Percentiles rank a stretch among this genome's conserved stretches.
phyloP scores from a whole-genome alignment of 2,113 vertebrate species.

The Python bivittatus region DNA sequence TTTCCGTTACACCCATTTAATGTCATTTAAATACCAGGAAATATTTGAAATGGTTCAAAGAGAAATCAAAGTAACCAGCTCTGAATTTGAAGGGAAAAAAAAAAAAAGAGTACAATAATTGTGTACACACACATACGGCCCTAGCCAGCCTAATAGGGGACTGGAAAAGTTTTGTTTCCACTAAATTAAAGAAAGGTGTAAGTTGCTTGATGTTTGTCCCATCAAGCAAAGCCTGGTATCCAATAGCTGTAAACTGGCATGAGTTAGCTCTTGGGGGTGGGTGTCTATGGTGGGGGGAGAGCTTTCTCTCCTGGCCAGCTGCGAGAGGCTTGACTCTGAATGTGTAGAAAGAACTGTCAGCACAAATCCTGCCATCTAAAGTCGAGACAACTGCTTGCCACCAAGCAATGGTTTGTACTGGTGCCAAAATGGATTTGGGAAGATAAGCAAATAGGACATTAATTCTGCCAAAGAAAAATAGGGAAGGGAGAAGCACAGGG shows the following conservation, averaged over 20 bases:
- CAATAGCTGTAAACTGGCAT: slow-evolving; percentile 40
- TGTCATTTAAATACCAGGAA: not conserved
- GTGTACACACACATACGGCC: not conserved
- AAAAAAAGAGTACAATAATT: not conserved
- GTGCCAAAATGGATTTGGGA: slow-evolving; percentile 76
- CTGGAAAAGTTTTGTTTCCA: slow-evolving; percentile 21
- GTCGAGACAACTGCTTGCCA: slow-evolving; percentile 75
- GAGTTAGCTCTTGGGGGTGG: slow-evolving; percentile 20
- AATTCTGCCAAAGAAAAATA: slow-evolving; percentile 66
- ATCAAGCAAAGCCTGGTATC: slow-evolving; percentile 52
- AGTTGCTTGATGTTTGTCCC: slow-evolving; percentile 20
- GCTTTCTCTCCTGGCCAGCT: slow-evolving; percentile 72
- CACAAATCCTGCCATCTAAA: slow-evolving; percentile 74
- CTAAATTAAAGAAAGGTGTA: slow-evolving; percentile 6
- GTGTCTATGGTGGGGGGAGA: slow-evolving; percentile 21
- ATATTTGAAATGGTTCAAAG: not conserved
- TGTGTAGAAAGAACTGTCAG: slow-evolving; percentile 76
- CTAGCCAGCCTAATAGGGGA: not conserved
- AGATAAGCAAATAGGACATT: slow-evolving; percentile 72
- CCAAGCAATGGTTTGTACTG: slow-evolving; percentile 66
- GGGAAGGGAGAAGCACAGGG: slow-evolving; percentile 38
- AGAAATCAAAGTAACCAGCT: not conserved
- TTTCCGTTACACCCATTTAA: not conserved
- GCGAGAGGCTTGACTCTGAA: slow-evolving; percentile 69
- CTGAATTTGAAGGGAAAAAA: slow-evolving; percentile 35